Conservation (phyloP, 2,113 vertebrate genomes). For the Centropus unirufus region DNA sequence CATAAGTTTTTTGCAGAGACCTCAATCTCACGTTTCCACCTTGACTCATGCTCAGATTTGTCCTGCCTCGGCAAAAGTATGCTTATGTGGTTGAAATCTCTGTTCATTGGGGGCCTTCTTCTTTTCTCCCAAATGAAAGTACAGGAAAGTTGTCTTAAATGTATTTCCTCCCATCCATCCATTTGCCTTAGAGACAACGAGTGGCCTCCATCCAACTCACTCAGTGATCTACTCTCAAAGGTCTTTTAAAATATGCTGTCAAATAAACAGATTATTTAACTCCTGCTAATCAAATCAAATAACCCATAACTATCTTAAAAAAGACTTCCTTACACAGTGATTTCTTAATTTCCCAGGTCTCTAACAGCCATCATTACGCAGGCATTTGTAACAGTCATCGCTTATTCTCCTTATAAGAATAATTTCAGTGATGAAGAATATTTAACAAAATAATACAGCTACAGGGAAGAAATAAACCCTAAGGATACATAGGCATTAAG, state of each 20-base stretch:
- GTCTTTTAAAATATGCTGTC: constrained; percentile 43
- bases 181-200: not conserved
- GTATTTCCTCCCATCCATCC: constrained; percentile 15
- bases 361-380: not conserved
- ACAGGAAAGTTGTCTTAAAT: constrained; percentile 39
- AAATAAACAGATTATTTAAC: constrained; percentile 56
- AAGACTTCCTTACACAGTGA: not conserved
- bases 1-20: not conserved
- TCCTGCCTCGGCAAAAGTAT: not conserved
- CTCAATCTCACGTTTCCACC: not conserved
- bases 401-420: not conserved
- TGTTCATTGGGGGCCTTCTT: not conserved
- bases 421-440: not conserved
- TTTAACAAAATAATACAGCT: not conserved
- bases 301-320: not conserved
- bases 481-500: not conserved
- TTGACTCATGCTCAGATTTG: not conserved
- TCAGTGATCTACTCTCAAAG: constrained; percentile 19
- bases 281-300: constrained; percentile 37
- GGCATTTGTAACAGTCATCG: not conserved
- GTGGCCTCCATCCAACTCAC: constrained; percentile 38
- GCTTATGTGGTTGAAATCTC: not conserved
- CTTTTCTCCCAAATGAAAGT: not conserved
- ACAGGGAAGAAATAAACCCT: not conserved
- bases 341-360: not conserved